These are phyloP conservation scores for Antennarius striatus DNA, from an alignment of 2,113 vertebrate genomes.

Conservation along the genomic window DNA sequence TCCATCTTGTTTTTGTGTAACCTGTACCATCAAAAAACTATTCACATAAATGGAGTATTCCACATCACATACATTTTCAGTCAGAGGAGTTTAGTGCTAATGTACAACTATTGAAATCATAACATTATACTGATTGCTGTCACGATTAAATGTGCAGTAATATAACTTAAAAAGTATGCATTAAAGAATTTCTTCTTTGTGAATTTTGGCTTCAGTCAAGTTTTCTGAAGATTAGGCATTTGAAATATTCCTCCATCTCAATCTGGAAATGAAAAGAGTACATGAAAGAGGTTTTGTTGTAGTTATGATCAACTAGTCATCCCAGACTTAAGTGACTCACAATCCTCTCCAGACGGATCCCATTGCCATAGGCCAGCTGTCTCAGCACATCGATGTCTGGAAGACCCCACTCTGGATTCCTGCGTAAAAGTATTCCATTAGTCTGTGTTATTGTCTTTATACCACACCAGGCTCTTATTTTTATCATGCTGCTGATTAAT, in stretches of 20 bases:
- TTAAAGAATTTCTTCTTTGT: not conserved
- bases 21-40: not conserved
- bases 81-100: not conserved
- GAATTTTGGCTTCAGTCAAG: slow-evolving; percentile 29
- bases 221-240: slow-evolving; percentile 80
- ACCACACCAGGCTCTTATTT: not conserved
- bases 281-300: not conserved
- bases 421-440: slow-evolving; percentile 22
- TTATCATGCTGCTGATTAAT: not conserved
- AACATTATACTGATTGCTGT: not conserved
- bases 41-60: slow-evolving; percentile 6
- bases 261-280: slow-evolving; percentile 59
- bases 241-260: slow-evolving; percentile 78
- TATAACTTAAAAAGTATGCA: not conserved
- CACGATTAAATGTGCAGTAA: not conserved
- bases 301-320: not conserved
- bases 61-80: not conserved
- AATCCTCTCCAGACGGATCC: slow-evolving; percentile 74
- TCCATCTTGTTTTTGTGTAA: slow-evolving; percentile 7
- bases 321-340: slow-evolving; percentile 41
- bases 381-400: slow-evolving; percentile 77
- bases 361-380: slow-evolving; percentile 70
- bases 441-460: not conserved
- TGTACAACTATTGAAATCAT: slow-evolving; percentile 1
- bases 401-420: slow-evolving; percentile 81